Evolutionary conservation across 2,888 invertebrate species (phyloP).

Genomic region (Melikaiella ostensackeni): DNA sequence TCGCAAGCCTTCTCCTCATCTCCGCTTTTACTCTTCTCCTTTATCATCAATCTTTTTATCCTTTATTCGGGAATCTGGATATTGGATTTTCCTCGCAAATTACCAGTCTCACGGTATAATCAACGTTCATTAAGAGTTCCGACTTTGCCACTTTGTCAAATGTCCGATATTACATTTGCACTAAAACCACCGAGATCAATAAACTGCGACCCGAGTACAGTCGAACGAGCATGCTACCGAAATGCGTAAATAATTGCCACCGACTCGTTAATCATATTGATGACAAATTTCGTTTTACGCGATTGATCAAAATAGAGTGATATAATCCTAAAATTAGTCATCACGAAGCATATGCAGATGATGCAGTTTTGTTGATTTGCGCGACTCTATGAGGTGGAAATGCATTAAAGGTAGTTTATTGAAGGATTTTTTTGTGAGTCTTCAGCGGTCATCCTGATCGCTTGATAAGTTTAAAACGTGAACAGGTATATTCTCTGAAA

Average conservation of each 20-base stretch:
- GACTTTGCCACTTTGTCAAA: slow-evolving; percentile 19
- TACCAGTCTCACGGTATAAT: slow-evolving; percentile 1
- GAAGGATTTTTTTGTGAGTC: no score
- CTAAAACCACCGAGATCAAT: slow-evolving; percentile 38
- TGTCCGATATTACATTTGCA: slow-evolving; percentile 24
- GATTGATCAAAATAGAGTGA: slow-evolving; percentile 30
- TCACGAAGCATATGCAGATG: slow-evolving; percentile 7
- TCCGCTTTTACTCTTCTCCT: neutral
- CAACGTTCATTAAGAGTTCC: slow-evolving; percentile 16
- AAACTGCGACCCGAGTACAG: slow-evolving; percentile 12
- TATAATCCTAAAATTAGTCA: slow-evolving; percentile 25
- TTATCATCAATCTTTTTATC: slow-evolving; percentile 13
- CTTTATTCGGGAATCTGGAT: neutral
- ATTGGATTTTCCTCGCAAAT: slow-evolving; percentile 12
- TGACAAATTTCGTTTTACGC: slow-evolving; percentile 26
- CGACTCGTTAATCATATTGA: slow-evolving; percentile 25
- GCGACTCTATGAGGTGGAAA: neutral
- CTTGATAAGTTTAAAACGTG: no score
- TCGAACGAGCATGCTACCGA: slow-evolving; percentile 7
- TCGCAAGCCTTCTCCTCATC: neutral
- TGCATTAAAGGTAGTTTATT: neutral
- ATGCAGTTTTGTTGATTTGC: neutral
- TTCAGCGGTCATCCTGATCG: no score
- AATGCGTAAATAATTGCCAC: slow-evolving; percentile 35
- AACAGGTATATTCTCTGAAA: no score